These are phyloP conservation scores for Genyomyrus donnyi DNA, from an alignment of 2,113 vertebrate species.

Conservation along the genomic window DNA sequence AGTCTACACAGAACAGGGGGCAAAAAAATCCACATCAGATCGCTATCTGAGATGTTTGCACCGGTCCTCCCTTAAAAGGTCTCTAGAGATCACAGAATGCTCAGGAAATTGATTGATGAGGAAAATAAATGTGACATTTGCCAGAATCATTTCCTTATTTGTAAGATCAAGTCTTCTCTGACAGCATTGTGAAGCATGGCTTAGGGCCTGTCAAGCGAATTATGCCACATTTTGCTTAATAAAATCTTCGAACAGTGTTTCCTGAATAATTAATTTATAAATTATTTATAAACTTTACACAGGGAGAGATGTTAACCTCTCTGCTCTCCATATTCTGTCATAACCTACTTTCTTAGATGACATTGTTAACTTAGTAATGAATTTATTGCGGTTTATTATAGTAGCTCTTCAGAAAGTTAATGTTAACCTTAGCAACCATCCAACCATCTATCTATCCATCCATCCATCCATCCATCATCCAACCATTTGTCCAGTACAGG, in stretches of 20 bases:
- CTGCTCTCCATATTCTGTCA: background rate
- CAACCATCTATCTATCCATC: background rate
- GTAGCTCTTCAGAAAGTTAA: background rate
- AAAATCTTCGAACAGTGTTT: background rate
- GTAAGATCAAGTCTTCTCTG: background rate
- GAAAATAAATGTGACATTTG: background rate
- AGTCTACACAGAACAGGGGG: background rate
- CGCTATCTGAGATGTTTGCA: background rate
- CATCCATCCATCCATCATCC: background rate
- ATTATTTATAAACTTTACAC: constrained; percentile 6
- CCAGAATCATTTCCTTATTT: background rate
- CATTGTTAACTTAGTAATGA: background rate
- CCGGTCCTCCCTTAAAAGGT: background rate
- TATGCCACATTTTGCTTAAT: background rate
- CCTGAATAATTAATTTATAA: constrained; percentile 9
- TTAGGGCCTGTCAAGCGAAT: background rate
- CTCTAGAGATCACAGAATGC: background rate
- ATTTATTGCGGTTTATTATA: background rate
- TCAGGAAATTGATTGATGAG: background rate
- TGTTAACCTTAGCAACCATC: background rate
- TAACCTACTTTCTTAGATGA: constrained; percentile 4
- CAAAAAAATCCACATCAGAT: background rate
- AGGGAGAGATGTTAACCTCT: background rate
- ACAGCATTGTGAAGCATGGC: background rate
- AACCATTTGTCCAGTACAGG: background rate